Evolutionary conservation across 2,113 vertebrate species (phyloP).

Genomic region (Marcusenius ussheri): DNA sequence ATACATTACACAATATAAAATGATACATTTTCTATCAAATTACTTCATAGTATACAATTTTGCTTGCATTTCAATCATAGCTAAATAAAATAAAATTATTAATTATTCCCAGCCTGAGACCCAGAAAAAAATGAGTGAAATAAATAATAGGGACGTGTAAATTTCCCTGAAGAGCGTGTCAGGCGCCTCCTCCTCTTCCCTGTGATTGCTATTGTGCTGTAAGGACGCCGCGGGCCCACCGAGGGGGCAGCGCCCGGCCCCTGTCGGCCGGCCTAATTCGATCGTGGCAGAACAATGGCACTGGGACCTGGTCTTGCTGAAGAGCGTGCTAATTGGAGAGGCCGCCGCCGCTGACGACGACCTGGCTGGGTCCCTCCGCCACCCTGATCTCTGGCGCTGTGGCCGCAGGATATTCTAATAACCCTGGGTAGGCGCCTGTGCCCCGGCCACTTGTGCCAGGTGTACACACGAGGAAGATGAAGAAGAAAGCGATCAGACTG

Average conservation of each 20-base stretch:
- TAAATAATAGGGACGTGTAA: constrained; percentile 46
- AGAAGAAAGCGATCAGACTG: background rate
- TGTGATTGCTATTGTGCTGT: constrained; percentile 49
- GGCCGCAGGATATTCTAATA: constrained; percentile 77
- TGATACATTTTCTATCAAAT: background rate
- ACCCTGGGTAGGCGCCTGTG: constrained; percentile 48
- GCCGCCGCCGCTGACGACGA: constrained; percentile 92
- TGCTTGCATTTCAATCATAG: background rate
- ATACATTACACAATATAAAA: background rate
- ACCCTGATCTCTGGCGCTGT: constrained; percentile 86
- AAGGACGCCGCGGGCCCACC: constrained; percentile 57
- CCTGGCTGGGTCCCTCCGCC: constrained; percentile 93
- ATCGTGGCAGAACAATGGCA: constrained; percentile 88
- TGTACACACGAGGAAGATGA: background rate
- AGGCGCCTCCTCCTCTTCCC: constrained; percentile 28
- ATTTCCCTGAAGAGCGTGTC: constrained; percentile 20
- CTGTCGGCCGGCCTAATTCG: constrained; percentile 92
- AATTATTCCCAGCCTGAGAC: background rate
- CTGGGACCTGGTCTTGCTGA: constrained; percentile 68
- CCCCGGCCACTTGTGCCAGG: background rate
- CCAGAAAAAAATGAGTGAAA: constrained; percentile 42
- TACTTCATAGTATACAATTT: background rate
- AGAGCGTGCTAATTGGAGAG: constrained; percentile 93
- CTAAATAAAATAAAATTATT: background rate
- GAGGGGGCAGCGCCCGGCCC: constrained; percentile 82